A percentile compares a stretch with the other conserved stretches of the same genome.
Conservation (phyloP, 2,888 invertebrate species). For the Toxonevra muliebris region DNA sequence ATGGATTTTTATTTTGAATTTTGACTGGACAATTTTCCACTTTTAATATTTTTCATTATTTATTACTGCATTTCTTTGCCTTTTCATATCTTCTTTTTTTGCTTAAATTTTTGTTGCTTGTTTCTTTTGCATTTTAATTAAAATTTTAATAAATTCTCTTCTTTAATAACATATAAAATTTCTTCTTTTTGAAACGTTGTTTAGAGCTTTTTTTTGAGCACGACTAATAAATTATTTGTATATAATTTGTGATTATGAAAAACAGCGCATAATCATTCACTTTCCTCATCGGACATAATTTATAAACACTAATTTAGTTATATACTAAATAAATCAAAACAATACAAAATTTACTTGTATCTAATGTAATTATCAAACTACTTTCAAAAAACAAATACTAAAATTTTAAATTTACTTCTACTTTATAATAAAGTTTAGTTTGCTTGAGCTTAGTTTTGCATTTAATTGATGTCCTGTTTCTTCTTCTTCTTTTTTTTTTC, state of each 20-base stretch:
- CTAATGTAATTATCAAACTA: not conserved
- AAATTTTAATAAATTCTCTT: conserved; percentile 41
- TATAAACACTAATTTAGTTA: no score
- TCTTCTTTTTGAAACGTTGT: conserved; percentile 36
- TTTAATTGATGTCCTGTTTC: not conserved
- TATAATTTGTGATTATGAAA: not conserved
- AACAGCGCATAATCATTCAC: no score
- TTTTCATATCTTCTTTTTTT: conserved; percentile 23
- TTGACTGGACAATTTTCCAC: no score
- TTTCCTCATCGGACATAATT: no score
- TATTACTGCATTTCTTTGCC: conserved; percentile 15
- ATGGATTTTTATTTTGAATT: no score
- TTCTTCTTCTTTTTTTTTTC: not conserved
- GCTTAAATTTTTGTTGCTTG: conserved; percentile 50
- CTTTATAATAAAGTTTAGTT: no score
- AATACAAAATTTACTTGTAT: no score
- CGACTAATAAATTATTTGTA: conserved; percentile 45
- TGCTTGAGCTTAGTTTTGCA: not conserved
- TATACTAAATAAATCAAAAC: no score
- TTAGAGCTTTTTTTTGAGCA: conserved; percentile 59
- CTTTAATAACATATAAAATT: conserved; percentile 43
- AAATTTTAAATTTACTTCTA: not conserved
- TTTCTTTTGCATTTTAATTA: conserved; percentile 41
- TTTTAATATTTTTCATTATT: not conserved
- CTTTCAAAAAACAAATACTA: not conserved